Conservation (phyloP, 2,888 invertebrate species). For the Bhutanitis thaidina region DNA sequence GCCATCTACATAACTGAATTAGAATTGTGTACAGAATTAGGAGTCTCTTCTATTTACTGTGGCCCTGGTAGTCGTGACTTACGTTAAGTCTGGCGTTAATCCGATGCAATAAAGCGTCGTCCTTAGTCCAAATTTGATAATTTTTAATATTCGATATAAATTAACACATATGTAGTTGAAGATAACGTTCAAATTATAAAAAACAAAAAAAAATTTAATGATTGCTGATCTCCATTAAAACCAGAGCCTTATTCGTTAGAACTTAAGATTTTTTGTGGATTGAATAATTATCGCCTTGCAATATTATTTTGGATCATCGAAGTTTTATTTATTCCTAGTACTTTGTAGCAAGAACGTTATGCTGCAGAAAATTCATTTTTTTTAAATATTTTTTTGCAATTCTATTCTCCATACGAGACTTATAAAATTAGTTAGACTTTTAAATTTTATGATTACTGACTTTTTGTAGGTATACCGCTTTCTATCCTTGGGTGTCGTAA, state of each 20-base stretch:
- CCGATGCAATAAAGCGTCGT: slow-evolving; percentile 3
- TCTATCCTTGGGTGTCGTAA: too few species aligned
- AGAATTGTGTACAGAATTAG: slow-evolving; percentile 6
- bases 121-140: slow-evolving; percentile 3
- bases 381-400: too few species aligned
- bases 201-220: neutral
- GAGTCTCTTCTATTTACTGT: slow-evolving; percentile 18
- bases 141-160: neutral
- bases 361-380: neutral
- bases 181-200: neutral
- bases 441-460: too few species aligned
- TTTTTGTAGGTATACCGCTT: too few species aligned
- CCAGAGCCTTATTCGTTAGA: neutral
- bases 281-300: neutral
- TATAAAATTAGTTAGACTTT: too few species aligned
- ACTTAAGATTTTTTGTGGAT: neutral
- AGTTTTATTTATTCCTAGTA: neutral
- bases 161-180: neutral
- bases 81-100: slow-evolving; percentile 29
- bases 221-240: neutral
- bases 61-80: slow-evolving; percentile 32
- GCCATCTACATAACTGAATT: slow-evolving; percentile 9
- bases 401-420: too few species aligned
- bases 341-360: neutral
- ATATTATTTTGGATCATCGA: neutral